These are phyloP conservation scores for Poicephalus meyeri DNA, from an alignment of 2,113 vertebrate species.

Conservation along the genomic window DNA sequence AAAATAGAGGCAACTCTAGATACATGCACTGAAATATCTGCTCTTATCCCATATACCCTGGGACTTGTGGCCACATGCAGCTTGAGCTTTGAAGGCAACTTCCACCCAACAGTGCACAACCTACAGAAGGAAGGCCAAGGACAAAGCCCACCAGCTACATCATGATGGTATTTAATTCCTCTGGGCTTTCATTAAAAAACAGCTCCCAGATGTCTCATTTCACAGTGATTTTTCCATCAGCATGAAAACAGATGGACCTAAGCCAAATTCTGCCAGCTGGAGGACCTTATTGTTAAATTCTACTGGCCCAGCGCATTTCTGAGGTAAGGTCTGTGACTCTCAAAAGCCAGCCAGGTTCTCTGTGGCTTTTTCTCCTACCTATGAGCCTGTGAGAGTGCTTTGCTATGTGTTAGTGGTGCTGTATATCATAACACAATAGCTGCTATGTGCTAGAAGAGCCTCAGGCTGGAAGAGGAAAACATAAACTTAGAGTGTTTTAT, in stretches of 20 bases:
- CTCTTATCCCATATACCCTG: not conserved
- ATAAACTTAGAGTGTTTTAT: slow-evolving; percentile 2
- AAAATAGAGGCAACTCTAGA: not conserved
- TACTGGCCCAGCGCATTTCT: not conserved
- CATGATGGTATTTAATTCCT: not conserved
- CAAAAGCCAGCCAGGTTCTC: not conserved
- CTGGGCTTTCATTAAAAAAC: not conserved
- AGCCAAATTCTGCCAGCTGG: not conserved
- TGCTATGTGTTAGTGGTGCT: not conserved
- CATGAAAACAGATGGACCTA: not conserved
- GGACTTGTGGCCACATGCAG: not conserved
- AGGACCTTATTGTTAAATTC: not conserved
- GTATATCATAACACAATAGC: not conserved
- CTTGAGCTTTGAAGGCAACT: not conserved
- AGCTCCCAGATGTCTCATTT: not conserved
- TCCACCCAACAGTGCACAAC: not conserved
- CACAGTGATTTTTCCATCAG: not conserved
- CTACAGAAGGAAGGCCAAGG: not conserved
- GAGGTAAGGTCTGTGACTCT: not conserved
- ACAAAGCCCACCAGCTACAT: not conserved
- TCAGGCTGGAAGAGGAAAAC: not conserved
- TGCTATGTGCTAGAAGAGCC: not conserved
- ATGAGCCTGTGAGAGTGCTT: not conserved
- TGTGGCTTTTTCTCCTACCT: not conserved
- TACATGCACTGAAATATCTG: not conserved